Evolutionary conservation across 1,140 invertebrate genomes (phyloP), one percentile per base, ranked within the genome.

Genomic region (Drosophila parvula): DNA sequence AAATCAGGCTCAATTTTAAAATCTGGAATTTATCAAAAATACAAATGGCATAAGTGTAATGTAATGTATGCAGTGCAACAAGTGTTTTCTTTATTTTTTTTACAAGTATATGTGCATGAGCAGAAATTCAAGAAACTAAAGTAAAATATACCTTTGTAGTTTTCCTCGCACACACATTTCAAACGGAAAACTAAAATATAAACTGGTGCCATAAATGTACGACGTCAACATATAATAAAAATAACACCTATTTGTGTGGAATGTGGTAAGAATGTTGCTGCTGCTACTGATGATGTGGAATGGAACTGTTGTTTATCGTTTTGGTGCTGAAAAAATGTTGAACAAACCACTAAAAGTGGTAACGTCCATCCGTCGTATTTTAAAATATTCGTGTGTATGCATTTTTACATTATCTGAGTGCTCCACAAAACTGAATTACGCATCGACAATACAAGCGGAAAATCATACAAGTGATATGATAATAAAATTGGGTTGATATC

Each of bases 1-100:
- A 64, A 61, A 61, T 60, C 28, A 38, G 30, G 38, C 28, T 61
- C 58, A 43, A 64, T 64, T 22, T 60, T 30, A 43, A 60, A 61
- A 64, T 64, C 14, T 22, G n/a, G 12, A 28, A 40, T 22, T 63
- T 30, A 63, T 60, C 22, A 11, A 12, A 41, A 14, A 60, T 30
- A 34, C 51, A 27, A 55, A 6, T 10, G 12, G 34, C 18, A 3
- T 9, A 32, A 22, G n/a, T 18, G 14, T 18, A 28, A 22, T 16
- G 38, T 16, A 4, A 43, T 43, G 28, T 43, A 56, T 43, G 51
- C 18, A 10, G 56, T 57, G 36, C 61, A 43, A 64, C 28, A 30
- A 61, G 56, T 32, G 40, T 28, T 34, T 43, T 27, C 58, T 14
- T 32, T 14, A 16, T 27, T 14, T 22, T 36, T 38, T 28, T 27